Evolutionary conservation across 1,140 invertebrate species (phyloP).

Genomic region (Drosophila tsacasi): DNA sequence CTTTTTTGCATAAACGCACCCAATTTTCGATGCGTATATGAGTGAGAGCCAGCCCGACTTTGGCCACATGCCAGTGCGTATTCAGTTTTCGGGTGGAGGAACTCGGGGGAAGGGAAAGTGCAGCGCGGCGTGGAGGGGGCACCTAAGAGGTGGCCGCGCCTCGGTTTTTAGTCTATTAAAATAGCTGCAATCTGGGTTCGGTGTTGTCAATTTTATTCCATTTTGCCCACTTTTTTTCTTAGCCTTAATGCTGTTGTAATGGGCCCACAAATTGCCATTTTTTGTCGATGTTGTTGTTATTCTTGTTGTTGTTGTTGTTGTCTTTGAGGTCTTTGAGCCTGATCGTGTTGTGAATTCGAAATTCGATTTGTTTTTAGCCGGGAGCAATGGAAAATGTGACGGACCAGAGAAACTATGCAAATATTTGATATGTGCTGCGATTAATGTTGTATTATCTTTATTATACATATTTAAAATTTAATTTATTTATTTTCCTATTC

Average conservation of each 20-base stretch:
- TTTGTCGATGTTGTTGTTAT: slow-evolving; percentile 19
- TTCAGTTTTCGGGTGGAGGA: slow-evolving; percentile 5
- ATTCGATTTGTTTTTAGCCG: slow-evolving; percentile 51
- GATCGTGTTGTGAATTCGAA: slow-evolving; percentile 68
- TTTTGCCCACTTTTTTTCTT: slow-evolving; percentile 23
- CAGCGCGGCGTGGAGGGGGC: not conserved
- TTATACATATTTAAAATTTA: not conserved
- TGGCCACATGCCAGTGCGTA: slow-evolving; percentile 75
- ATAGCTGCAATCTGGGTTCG: slow-evolving; percentile 50
- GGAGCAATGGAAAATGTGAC: slow-evolving; percentile 33
- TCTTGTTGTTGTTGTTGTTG: slow-evolving; percentile 13
- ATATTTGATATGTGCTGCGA: slow-evolving; percentile 9
- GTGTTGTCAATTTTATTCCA: slow-evolving; percentile 46
- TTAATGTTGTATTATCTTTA: not conserved
- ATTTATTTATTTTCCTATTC: not conserved
- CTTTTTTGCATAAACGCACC: slow-evolving; percentile 81
- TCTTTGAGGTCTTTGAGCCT: slow-evolving; percentile 38
- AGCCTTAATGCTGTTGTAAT: slow-evolving; percentile 74
- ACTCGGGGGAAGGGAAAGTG: not conserved
- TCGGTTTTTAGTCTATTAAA: slow-evolving; percentile 64
- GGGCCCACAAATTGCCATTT: slow-evolving; percentile 73
- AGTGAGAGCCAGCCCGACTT: slow-evolving; percentile 43
- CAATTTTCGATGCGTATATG: slow-evolving; percentile 73
- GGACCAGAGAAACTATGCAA: slow-evolving; percentile 23
- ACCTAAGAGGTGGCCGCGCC: slow-evolving; percentile 50